These are phyloP conservation scores for Amiota mariae DNA, from an alignment of 2,888 invertebrate species.

Conservation along the genomic window DNA sequence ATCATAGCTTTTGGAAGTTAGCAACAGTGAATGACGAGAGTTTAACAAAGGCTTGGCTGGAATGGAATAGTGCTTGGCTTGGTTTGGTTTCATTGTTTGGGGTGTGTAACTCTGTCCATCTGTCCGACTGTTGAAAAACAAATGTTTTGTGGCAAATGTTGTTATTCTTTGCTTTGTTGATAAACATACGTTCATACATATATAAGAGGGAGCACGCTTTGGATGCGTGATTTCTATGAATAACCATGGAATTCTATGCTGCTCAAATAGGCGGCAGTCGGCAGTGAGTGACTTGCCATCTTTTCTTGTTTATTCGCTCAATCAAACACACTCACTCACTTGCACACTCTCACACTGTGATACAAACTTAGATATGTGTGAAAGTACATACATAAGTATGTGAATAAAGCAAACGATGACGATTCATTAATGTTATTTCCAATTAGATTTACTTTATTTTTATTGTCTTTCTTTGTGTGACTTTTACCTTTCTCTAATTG, in stretches of 20 bases:
- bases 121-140: slow-evolving; percentile 12
- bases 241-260: slow-evolving; percentile 55
- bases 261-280: not conserved
- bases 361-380: too few relatives aligned
- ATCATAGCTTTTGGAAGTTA: too few relatives aligned
- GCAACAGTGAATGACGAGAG: not conserved
- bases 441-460: not conserved
- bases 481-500: not conserved
- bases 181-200: too few relatives aligned
- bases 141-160: not conserved
- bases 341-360: not conserved
- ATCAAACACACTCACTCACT: not conserved
- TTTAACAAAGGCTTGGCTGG: slow-evolving; percentile 10
- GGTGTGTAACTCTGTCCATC: not conserved
- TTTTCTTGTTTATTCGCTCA: not conserved
- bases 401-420: not conserved
- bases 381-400: too few relatives aligned
- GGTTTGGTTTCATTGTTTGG: not conserved
- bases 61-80: too few relatives aligned
- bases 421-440: not conserved
- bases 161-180: not conserved
- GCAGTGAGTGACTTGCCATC: not conserved
- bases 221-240: slow-evolving; percentile 63
- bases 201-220: slow-evolving; percentile 61
- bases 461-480: not conserved